Conservation (phyloP, 2,888 invertebrate genomes). For the Cancer borealis region DNA sequence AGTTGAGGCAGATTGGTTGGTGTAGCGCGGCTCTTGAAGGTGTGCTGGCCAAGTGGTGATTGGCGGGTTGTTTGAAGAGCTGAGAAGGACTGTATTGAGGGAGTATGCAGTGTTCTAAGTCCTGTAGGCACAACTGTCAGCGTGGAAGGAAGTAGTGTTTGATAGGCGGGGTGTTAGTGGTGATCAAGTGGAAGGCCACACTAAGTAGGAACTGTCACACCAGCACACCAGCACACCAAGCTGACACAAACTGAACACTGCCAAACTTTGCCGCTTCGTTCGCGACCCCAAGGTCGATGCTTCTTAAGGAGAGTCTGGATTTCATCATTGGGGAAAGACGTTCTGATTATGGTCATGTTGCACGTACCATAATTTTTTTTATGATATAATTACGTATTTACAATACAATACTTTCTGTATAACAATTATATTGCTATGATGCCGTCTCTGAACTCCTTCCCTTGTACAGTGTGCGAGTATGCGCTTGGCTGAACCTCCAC, state of each 20-base stretch:
- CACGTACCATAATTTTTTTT: background rate
- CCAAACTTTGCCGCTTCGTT: background rate
- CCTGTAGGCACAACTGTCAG: too few relatives aligned
- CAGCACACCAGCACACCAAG: background rate
- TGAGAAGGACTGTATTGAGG: background rate
- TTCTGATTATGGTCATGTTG: background rate
- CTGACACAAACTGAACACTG: background rate
- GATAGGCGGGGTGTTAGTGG: background rate
- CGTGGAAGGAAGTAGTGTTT: background rate
- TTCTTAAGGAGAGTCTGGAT: background rate
- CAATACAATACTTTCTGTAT: background rate
- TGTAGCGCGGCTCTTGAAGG: background rate
- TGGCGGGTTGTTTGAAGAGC: background rate
- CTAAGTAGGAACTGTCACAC: background rate
- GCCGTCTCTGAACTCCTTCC: background rate
- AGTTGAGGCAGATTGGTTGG: background rate
- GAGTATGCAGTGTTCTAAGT: too few relatives aligned
- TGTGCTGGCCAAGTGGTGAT: background rate
- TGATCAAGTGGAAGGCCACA: background rate
- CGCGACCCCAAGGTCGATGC: background rate
- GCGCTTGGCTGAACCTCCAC: background rate
- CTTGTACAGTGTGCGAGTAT: background rate
- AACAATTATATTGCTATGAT: background rate
- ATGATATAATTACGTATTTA: background rate
- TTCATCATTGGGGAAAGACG: background rate